Conservation (phyloP, 2,113 vertebrate genomes). For the Carettochelys insculpta region DNA sequence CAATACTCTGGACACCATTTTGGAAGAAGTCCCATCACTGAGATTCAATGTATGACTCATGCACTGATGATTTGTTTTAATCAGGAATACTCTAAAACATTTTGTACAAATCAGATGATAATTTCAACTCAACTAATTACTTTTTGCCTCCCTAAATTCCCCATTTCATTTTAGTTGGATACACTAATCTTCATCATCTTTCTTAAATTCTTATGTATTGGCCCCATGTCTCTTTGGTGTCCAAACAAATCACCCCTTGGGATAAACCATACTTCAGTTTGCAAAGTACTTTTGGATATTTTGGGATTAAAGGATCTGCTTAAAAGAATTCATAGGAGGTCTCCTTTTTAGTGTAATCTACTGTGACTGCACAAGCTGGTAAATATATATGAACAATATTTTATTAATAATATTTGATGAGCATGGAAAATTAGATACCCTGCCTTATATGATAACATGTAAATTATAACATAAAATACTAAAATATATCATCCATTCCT, state of each 20-base stretch:
- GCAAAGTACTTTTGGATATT: neutral
- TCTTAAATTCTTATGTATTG: slow-evolving; percentile 16
- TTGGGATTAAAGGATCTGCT: neutral
- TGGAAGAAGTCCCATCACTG: neutral
- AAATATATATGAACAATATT: neutral
- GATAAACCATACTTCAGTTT: neutral
- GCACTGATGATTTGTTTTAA: neutral
- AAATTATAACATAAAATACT: neutral
- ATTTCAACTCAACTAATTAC: slow-evolving; percentile 16
- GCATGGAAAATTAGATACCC: neutral
- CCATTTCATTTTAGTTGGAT: neutral
- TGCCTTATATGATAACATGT: neutral
- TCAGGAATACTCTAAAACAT: neutral
- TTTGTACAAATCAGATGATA: neutral
- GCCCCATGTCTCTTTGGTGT: too few species aligned
- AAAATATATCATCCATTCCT: neutral
- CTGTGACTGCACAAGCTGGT: neutral
- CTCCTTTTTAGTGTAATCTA: neutral
- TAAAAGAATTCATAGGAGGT: neutral
- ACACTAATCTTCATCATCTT: neutral
- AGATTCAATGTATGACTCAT: neutral
- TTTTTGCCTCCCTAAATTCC: neutral
- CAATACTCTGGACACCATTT: neutral
- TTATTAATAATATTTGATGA: neutral
- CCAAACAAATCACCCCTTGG: too few species aligned